phyloP scores from a whole-genome alignment of 2,113 vertebrate species.

The Microtus montanus region DNA sequence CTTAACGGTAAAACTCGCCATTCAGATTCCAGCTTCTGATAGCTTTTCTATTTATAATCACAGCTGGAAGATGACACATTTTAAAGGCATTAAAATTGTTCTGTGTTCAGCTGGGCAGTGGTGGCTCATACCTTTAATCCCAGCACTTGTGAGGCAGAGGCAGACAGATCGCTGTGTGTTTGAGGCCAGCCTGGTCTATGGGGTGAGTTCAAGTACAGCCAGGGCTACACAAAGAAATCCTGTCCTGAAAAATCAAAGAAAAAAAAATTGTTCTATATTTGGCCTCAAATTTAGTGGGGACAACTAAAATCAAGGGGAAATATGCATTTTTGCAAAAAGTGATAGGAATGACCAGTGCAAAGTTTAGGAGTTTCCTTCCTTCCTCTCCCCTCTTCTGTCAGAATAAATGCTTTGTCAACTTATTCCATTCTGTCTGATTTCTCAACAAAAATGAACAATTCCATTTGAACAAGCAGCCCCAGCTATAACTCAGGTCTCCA shows the following conservation, averaged over 20 bases:
- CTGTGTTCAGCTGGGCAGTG: background rate
- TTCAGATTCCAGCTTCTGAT: conserved; percentile 55
- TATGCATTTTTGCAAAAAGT: conserved; percentile 18
- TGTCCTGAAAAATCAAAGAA: background rate
- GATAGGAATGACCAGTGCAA: background rate
- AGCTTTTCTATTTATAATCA: conserved; percentile 41
- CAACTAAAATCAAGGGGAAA: background rate
- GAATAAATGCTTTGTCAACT: background rate
- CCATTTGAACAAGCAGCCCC: background rate
- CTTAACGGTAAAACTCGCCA: conserved; percentile 35
- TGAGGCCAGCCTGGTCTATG: background rate
- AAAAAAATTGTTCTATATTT: background rate
- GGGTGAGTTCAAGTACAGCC: background rate
- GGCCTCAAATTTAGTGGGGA: background rate
- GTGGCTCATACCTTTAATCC: background rate
- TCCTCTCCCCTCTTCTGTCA: background rate
- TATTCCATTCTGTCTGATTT: conserved; percentile 8
- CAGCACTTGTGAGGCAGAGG: background rate
- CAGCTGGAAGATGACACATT: background rate
- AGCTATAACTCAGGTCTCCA: background rate
- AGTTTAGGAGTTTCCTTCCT: background rate
- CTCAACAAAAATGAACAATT: conserved; percentile 6
- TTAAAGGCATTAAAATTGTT: conserved; percentile 7
- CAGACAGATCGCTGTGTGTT: background rate
- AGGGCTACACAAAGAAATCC: background rate